Percentiles rank a stretch among this genome's conserved stretches.
Evolutionary conservation across 2,113 vertebrate genomes (phyloP).

Genomic region (Megalops atlanticus): DNA sequence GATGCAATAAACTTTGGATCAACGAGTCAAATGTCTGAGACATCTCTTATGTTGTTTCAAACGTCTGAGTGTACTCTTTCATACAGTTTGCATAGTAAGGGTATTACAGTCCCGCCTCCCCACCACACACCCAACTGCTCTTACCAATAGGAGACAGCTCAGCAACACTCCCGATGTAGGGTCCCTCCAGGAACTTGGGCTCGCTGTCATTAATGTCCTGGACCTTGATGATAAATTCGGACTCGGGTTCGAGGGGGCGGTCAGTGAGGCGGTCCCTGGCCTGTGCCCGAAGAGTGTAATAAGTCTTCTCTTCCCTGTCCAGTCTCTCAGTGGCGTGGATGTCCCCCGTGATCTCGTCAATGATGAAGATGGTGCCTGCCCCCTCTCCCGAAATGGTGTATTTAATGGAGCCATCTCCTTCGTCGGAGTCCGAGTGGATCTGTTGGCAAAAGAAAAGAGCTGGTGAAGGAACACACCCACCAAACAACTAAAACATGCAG

Average conservation of each 20-base stretch:
- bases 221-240: conserved; percentile 97
- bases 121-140: conserved; percentile 50
- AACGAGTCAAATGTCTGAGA: neutral
- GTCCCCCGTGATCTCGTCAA: conserved; percentile 92
- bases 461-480: neutral
- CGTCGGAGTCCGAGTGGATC: conserved; percentile 97
- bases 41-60: no score
- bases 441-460: conserved; percentile 56
- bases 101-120: no score
- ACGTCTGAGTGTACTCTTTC: no score
- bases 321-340: conserved; percentile 94
- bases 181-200: conserved; percentile 94
- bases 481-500: no score
- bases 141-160: conserved; percentile 92
- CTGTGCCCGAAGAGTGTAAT: conserved; percentile 91
- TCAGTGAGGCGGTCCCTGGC: conserved; percentile 83
- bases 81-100: no score
- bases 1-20: neutral
- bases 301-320: conserved; percentile 93
- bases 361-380: conserved; percentile 93
- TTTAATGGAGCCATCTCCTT: conserved; percentile 94
- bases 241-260: conserved; percentile 89
- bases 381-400: conserved; percentile 98
- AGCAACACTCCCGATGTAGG: conserved; percentile 93
- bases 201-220: conserved; percentile 99